A percentile compares a stretch with the other conserved stretches of the same genome.
These are phyloP conservation scores for Adelphocoris suturalis DNA, from an alignment of 2,888 invertebrate species.

Conservation along the genomic window DNA sequence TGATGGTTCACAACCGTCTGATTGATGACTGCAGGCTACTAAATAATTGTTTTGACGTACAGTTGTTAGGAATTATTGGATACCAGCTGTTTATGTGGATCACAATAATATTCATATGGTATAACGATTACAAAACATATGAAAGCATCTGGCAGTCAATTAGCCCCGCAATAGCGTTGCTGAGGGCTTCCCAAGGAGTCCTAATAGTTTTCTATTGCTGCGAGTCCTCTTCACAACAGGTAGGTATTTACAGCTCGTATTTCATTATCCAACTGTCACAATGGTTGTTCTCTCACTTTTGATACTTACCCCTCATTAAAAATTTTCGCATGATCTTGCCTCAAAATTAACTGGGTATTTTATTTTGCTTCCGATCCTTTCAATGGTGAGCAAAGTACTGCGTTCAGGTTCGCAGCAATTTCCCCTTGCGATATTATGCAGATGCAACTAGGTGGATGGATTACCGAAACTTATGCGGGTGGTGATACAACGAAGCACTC, in stretches of 20 bases:
- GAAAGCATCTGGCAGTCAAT: neutral
- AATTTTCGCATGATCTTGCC: too few species aligned
- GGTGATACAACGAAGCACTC: too few species aligned
- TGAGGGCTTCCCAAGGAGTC: neutral
- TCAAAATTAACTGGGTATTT: too few species aligned
- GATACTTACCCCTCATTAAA: too few species aligned
- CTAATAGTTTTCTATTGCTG: neutral
- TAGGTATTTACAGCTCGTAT: neutral
- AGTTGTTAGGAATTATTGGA: neutral
- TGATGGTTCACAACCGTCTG: neutral
- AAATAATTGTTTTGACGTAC: neutral
- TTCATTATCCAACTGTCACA: too few species aligned
- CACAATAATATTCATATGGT: neutral
- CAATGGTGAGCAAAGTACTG: too few species aligned
- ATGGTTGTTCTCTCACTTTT: too few species aligned
- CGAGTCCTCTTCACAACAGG: neutral
- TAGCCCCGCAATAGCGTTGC: neutral
- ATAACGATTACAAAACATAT: neutral
- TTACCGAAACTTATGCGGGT: too few species aligned
- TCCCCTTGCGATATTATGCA: too few species aligned
- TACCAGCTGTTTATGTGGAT: neutral
- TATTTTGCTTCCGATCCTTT: too few species aligned
- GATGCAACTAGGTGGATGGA: too few species aligned
- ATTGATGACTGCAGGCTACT: neutral
- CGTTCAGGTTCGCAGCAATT: too few species aligned